Base-by-base conservation (phyloP, 2,797 vertebrate species). In the Oophaga sylvatica region DNA sequence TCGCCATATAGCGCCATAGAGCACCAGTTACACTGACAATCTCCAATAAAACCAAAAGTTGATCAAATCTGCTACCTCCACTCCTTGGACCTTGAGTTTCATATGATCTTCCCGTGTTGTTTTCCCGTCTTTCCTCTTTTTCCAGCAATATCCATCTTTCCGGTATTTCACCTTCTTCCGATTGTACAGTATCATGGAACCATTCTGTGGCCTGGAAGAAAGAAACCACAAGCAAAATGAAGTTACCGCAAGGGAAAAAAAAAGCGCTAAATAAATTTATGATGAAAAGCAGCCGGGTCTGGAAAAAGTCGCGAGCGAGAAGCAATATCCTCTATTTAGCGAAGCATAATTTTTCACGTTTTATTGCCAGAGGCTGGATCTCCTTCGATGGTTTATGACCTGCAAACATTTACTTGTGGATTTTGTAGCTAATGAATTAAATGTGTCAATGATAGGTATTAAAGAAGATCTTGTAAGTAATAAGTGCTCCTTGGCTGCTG, bases 111-210 rank as follows among this genome's bases (percentile, higher is more conserved):
- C 98, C 91, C 98, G 92, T 81, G 98, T 99, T 82, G 98, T 99
- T 93, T 99, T 99, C 90, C 98, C 98, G 0, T 99, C 98, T 97
- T 99, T 99, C 95, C 98, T 95, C 95, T 99, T 99, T 93, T 99
- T 99, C 98, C 98, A 99, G 95, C 98, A 99, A 95, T 99, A 99
- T 91, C 98, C 98, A 92, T 99, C 98, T 92, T 99, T 99, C 95
- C 98, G 96, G 95, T 99, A 99, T 93, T 99, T 99, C 95, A 99
- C 98, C 93, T 99, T 99, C 97, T 99, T 99, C 95, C 98, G 97
- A 92, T 99, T 99, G 96, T 99, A 99, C 92, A 99, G 95, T 93
- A 99, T 99, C 98, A 99, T 99, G 92, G 98, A 99, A 95, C 98
- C 98, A 98, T 99, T 99, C 96, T 99, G 98, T n/a, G 98, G 98